These are phyloP conservation scores for Pyrocephalus nanus DNA, from an alignment of 2,797 vertebrate species.

Conservation along the genomic window DNA sequence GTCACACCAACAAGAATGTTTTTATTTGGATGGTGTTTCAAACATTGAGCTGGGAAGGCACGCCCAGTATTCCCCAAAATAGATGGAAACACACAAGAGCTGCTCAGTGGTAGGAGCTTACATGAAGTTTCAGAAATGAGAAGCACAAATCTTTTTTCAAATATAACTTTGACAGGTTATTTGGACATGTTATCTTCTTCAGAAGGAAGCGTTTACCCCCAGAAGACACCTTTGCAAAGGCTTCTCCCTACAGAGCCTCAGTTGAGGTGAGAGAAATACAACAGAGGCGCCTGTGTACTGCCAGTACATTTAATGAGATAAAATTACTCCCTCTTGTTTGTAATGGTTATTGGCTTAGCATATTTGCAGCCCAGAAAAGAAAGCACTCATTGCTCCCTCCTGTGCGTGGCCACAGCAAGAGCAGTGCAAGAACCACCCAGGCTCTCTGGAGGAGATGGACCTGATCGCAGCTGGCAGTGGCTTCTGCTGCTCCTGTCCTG, in stretches of 20 bases:
- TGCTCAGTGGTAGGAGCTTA: neutral
- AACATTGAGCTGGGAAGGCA: neutral
- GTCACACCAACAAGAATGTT: rapidly evolving
- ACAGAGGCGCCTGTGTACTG: neutral
- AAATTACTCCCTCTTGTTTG: neutral
- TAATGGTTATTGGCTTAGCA: neutral
- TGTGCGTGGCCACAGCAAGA: rapidly evolving
- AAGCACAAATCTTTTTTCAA: neutral
- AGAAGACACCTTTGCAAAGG: neutral
- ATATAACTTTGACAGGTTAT: neutral
- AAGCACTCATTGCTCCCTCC: neutral
- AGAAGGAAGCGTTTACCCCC: neutral
- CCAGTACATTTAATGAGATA: neutral
- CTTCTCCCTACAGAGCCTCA: neutral
- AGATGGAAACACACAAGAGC: neutral
- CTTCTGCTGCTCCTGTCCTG: neutral
- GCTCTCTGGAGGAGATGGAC: neutral
- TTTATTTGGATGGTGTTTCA: neutral
- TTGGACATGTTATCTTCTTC: neutral
- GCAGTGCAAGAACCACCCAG: neutral
- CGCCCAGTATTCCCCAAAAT: rapidly evolving
- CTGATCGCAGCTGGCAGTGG: rapidly evolving
- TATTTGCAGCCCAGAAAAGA: neutral
- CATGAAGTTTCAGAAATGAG: neutral
- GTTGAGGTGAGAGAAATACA: neutral